Conservation (phyloP, 2,888 invertebrate genomes). For the Hecatera dysodea region DNA sequence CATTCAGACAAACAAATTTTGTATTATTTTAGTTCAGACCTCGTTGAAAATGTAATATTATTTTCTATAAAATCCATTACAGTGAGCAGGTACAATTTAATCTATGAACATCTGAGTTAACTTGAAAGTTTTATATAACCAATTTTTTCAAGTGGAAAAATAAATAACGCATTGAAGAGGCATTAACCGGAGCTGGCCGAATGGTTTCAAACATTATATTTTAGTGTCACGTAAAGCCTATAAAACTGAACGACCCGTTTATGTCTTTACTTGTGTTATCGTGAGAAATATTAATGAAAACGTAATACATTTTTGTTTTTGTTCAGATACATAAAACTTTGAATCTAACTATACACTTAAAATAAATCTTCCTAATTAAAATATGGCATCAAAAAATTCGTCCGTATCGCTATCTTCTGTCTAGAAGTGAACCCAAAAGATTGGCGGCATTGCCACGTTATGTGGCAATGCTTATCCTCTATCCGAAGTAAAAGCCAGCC, state of each 20-base stretch:
- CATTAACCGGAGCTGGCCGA: conserved; percentile 16
- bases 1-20: not conserved
- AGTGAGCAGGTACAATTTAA: conserved; percentile 3
- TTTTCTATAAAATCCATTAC: not conserved
- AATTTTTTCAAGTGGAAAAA: conserved; percentile 12
- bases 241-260: conserved; percentile 23
- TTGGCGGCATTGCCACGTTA: too few species aligned
- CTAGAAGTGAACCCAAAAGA: too few species aligned
- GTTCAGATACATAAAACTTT: too few species aligned
- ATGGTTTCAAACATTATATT: conserved; percentile 20
- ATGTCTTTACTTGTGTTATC: conserved; percentile 1
- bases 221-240: conserved; percentile 13
- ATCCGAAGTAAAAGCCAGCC: too few species aligned
- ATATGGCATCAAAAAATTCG: too few species aligned
- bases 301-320: too few species aligned
- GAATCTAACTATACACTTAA: too few species aligned
- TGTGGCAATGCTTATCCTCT: too few species aligned
- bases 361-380: too few species aligned
- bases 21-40: not conserved
- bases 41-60: not conserved
- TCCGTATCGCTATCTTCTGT: too few species aligned
- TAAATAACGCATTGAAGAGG: conserved; percentile 1
- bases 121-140: not conserved
- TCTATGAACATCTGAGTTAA: conserved; percentile 3
- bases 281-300: not conserved